These are phyloP conservation scores for Orchestia grillus DNA, from an alignment of 1,140 invertebrate genomes.

Conservation along the genomic window DNA sequence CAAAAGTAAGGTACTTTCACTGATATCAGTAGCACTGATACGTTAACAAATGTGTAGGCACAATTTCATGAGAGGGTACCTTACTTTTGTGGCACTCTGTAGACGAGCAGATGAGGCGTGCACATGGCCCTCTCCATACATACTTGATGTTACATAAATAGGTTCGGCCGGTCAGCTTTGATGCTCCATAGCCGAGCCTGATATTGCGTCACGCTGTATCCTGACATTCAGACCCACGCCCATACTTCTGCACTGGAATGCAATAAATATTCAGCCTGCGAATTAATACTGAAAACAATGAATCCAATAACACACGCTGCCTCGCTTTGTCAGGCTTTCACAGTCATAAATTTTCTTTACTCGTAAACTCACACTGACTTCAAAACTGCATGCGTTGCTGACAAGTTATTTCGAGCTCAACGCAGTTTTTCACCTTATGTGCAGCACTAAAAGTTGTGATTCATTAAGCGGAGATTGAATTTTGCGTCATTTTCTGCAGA, in stretches of 20 bases:
- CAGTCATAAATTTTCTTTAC: neutral
- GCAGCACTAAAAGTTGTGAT: neutral
- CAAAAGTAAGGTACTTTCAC: too few relatives aligned
- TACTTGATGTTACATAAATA: neutral
- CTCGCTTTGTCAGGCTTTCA: neutral
- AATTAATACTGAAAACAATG: neutral
- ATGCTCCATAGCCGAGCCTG: neutral
- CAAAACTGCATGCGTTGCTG: neutral
- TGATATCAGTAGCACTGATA: too few relatives aligned
- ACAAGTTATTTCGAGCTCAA: neutral
- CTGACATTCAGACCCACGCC: neutral
- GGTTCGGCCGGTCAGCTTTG: neutral
- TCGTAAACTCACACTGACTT: neutral
- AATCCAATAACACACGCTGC: neutral
- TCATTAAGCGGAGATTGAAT: neutral
- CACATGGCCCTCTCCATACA: neutral
- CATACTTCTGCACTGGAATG: neutral
- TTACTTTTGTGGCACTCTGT: too few relatives aligned
- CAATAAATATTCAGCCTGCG: neutral
- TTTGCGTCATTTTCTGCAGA: neutral
- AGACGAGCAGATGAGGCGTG: too few relatives aligned
- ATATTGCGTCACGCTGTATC: too few relatives aligned
- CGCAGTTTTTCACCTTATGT: neutral
- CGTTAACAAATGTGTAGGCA: too few relatives aligned
- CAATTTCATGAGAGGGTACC: too few relatives aligned